Conservation (phyloP, 2,113 vertebrate species). For the Hippoglossus stenolepis region DNA sequence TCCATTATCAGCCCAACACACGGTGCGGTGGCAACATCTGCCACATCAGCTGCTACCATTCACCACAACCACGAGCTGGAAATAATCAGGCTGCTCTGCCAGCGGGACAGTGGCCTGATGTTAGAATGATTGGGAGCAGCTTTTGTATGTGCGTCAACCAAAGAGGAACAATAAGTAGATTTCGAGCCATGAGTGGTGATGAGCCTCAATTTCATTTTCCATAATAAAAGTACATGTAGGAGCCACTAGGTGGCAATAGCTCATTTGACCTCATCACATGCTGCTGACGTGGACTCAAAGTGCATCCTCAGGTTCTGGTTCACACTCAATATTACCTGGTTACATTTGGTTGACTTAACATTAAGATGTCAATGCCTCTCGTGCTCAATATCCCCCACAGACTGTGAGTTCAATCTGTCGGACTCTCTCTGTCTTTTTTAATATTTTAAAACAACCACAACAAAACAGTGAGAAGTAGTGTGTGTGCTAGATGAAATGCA, state of each 20-base stretch:
- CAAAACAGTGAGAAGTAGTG: not conserved
- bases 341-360: too few relatives aligned
- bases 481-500: not conserved
- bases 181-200: constrained; percentile 44
- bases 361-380: too few relatives aligned
- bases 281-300: not conserved
- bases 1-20: constrained; percentile 58
- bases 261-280: constrained; percentile 15
- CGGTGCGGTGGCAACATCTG: constrained; percentile 65
- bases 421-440: not conserved
- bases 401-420: not conserved
- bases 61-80: constrained; percentile 45
- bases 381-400: not conserved
- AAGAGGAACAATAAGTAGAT: constrained; percentile 52
- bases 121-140: constrained; percentile 61
- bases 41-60: constrained; percentile 64
- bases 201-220: constrained; percentile 27
- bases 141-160: constrained; percentile 40
- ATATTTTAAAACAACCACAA: not conserved
- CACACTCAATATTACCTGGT: not conserved
- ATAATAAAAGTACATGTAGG: constrained; percentile 7
- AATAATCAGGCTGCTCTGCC: constrained; percentile 57
- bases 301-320: not conserved
- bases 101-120: constrained; percentile 59
- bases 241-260: constrained; percentile 63